Base-by-base conservation (phyloP, 2,888 invertebrate genomes). In the Amblyjoppa fuscipennis region DNA sequence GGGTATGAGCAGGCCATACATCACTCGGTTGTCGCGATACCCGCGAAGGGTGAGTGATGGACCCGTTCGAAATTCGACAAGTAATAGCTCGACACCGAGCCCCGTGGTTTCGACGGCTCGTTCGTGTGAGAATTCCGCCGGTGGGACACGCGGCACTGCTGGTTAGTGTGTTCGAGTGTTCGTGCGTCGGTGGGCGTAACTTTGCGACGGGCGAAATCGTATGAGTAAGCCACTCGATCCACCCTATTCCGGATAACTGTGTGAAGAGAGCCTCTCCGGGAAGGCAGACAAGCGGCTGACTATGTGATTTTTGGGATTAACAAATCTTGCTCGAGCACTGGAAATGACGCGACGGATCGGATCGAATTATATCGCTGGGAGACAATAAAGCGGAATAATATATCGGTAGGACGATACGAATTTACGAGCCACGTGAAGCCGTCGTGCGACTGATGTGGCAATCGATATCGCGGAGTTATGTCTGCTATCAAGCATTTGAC, bases 51-150 rank as follows among this genome's bases (percentile, higher is more conserved):
- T 87, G 88, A 86, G 83, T 87, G 86, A 89, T 88, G 88, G 85
- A 86, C 85, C 84, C 69, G 76, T 81, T 81, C 83, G 76, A 87
- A 88, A 89, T 87, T 83, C 83, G 87, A 84, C 88, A 86, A 88
- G 88, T 84, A 88, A 85, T 87, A 84, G 85, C 71, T 83, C 81
- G 79, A 85, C 69, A 85, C 74, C 66, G 56, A 59, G 61, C 28
- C 38, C 49, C 61, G 81, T 69, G 81, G 81, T 77, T 84, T 81
- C 73, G 49, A 49, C 41, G 69, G 69, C 49, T 66, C 73, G 66
- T 76, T 68, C 75, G 70, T 70, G 41, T 77, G 38, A 49, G 38
- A 28, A 70, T 7, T 20, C 20, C 56, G 64, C 75, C 53, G 53
- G 38, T 16, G 49, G 68, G 66, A 61, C 25, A 34, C 20, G n/a